Base-by-base conservation (phyloP, 2,113 vertebrate species). In the Marcusenius ussheri region DNA sequence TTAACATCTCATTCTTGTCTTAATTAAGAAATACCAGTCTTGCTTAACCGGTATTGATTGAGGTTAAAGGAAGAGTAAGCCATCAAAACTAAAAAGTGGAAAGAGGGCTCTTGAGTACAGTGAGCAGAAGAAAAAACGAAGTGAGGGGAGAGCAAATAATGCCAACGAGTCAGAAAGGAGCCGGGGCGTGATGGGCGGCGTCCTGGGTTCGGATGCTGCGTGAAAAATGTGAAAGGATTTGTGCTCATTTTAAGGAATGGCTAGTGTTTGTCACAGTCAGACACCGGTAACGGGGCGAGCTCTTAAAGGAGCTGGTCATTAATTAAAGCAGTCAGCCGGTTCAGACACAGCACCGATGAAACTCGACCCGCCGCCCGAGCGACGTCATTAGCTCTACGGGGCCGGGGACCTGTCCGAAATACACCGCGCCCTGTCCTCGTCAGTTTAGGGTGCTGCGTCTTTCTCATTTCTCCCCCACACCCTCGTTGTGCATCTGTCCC, bases 251-350 rank as follows among this genome's bases (percentile, higher is more conserved):
- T 53, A 39, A 87, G 53, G 53, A 62, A 47, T 66, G 91, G 88
- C 91, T 89, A 91, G 91, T 83, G 53, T 87, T 62, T 51, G 19
- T 70, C 89, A 47, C 93, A 91, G 92, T 85, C 85, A n/a, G 83
- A 70, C 87, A 53, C 49, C 21, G 90, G 90, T 91, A 90, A 85
- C 87, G 91, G 88, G 89, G 88, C 74, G 27, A 35, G 27, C 87
- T 35, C 90, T 90, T 46, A 58, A 89, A 95, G 95, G 96, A 90
- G 92, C 95, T 96, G 92, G 95, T 92, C 95, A 96, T 98, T 98
- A 98, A 98, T 98, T 98, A 98, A 97, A 96, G 87, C 94, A 94
- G 93, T 89, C 89, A 91, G 56, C 93, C 95, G 94, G 94, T 96
- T 94, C 95, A 95, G 90, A 91, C 95, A 95, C 96, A 93, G 93